phyloP scores from a whole-genome alignment of 2,797 vertebrate genomes.

The Protonibea diacanthus region DNA sequence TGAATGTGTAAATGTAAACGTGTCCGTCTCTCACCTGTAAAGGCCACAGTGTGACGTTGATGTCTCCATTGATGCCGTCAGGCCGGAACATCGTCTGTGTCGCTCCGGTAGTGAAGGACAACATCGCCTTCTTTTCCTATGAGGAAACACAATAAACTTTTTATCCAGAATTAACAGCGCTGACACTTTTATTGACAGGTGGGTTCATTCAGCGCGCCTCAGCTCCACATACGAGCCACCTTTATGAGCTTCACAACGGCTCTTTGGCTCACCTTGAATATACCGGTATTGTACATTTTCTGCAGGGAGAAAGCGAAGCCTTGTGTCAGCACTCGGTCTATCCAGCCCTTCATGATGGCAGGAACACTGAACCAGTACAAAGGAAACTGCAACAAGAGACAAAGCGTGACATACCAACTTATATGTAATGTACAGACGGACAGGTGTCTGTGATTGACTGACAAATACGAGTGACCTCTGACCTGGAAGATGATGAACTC shows the following conservation, averaged over 20 bases:
- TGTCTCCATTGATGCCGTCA: conserved; percentile 84
- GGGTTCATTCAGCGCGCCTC: too few relatives aligned
- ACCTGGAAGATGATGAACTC: conserved; percentile 94
- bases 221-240: too few relatives aligned
- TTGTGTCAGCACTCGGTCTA: conserved; percentile 90
- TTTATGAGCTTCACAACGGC: too few relatives aligned
- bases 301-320: conserved; percentile 90
- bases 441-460: not conserved
- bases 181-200: too few relatives aligned
- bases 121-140: conserved; percentile 89
- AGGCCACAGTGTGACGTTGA: conserved; percentile 91
- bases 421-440: too few relatives aligned
- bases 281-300: conserved; percentile 82
- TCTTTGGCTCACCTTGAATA: conserved; percentile 86
- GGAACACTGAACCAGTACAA: conserved; percentile 93
- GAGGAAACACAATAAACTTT: not conserved
- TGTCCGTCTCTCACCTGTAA: conserved; percentile 85
- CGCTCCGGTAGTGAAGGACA: conserved; percentile 91
- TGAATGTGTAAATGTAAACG: too few relatives aligned
- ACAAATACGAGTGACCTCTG: conserved; percentile 30
- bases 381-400: conserved; percentile 85
- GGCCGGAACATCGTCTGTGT: conserved; percentile 80
- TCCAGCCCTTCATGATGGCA: conserved; percentile 94
- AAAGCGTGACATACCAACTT: too few relatives aligned
- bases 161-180: not conserved